Base-by-base conservation (phyloP, 2,113 vertebrate species). In the Vulpes ferrilata region DNA sequence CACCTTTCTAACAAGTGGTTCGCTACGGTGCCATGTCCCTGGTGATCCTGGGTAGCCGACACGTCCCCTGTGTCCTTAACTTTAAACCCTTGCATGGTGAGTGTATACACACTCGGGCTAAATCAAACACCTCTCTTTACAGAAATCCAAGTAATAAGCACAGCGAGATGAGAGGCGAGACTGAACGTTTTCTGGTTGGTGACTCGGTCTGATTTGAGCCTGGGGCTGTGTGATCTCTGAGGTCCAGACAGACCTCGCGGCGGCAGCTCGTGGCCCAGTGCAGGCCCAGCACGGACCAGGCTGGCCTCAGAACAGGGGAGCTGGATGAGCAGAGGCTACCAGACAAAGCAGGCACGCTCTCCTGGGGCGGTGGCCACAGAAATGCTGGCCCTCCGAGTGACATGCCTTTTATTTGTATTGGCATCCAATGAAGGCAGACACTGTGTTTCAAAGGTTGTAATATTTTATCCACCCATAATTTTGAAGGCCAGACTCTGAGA, bases 401-500 rank as follows among this genome's bases (percentile, higher is more conserved):
- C 35, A 3, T 1, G 16, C 22, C 48, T 65, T 15, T 23, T 16
- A 9, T 95, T 53, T 69, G 35, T 62, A 4, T 0, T 69, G 96
- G 93, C 89, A 89, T 48, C 84, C 76, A 79, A 55, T 35, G 94
- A 92, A 95, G n/a, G 65, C 65, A 95, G 84, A 79, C n/a, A 48
- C 27, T 60, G 57, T 90, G 20, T 16, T 55, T 84, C 62, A 67
- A 13, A 71, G 23, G 32, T 0, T 16, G 62, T 3, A 67, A 55
- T 87, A 74, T 93, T 85, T 90, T 86, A 81, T 71, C 95, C 90
- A 57, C 35, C 84, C 79, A 38, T 38, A 65, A 95, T 91, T 98
- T 60, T 96, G 96, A 97, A 97, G 96, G 83, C 79, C 97, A 90
- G 98, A 78, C 73, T 96, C 64, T 20, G 92, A 94, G 93, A 76